Conservation (phyloP, 1,140 invertebrate genomes). For the Magallana gigas region DNA sequence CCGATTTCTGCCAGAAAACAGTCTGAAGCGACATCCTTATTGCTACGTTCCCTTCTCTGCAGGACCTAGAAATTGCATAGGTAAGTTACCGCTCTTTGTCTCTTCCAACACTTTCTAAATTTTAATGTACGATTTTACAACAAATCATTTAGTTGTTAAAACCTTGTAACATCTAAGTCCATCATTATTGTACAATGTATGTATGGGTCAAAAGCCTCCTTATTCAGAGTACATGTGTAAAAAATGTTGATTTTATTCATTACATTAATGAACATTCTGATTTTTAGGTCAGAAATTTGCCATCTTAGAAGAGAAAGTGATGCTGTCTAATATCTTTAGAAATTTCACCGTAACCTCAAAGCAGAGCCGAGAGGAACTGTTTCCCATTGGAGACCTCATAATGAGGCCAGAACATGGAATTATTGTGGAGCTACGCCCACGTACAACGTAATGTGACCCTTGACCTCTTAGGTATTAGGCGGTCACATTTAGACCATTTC, state of each 20-base stretch:
- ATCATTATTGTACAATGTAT: too few species aligned
- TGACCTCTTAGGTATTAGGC: too few species aligned
- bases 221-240: neutral
- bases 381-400: conserved; percentile 77
- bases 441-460: conserved; percentile 67
- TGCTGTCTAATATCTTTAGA: conserved; percentile 90
- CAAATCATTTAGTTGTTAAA: too few species aligned
- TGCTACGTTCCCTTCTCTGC: conserved; percentile 93
- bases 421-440: conserved; percentile 76
- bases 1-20: conserved; percentile 91
- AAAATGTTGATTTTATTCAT: too few species aligned
- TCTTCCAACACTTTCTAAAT: neutral
- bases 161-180: too few species aligned
- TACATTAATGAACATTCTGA: too few species aligned
- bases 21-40: conserved; percentile 88
- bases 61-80: conserved; percentile 91
- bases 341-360: conserved; percentile 84
- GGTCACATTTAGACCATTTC: too few species aligned
- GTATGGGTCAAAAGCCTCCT: too few species aligned
- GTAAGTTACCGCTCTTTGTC: conserved; percentile 79
- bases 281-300: conserved; percentile 90
- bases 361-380: conserved; percentile 74
- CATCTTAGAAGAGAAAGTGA: conserved; percentile 91
- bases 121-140: too few species aligned
- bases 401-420: conserved; percentile 77